These are phyloP conservation scores for Germaria angustata DNA, from an alignment of 2,888 invertebrate genomes.

Conservation along the genomic window DNA sequence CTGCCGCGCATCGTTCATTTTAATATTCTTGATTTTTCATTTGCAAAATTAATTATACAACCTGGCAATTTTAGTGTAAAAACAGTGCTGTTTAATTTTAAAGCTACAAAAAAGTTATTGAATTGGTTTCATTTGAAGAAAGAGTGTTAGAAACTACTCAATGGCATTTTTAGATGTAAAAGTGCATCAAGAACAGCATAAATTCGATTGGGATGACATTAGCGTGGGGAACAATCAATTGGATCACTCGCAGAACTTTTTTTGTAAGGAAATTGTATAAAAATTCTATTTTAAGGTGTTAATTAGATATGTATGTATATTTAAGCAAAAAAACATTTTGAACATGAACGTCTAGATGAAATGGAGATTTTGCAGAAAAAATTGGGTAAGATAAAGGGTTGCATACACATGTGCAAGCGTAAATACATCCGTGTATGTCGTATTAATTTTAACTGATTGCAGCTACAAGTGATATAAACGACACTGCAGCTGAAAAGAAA, in stretches of 20 bases:
- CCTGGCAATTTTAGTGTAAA: too few relatives aligned
- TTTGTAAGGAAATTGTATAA: conserved; percentile 70
- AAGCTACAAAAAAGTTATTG: too few relatives aligned
- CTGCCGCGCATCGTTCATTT: conserved; percentile 24
- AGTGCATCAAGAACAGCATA: conserved; percentile 8
- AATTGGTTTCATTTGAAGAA: too few relatives aligned
- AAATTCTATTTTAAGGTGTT: not conserved
- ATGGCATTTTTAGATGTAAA: conserved; percentile 58
- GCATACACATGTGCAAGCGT: not conserved
- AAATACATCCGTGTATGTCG: not conserved
- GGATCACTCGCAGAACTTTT: conserved; percentile 75
- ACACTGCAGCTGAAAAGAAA: not conserved
- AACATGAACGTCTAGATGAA: conserved; percentile 69
- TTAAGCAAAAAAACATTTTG: conserved; percentile 68
- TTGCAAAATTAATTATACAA: too few relatives aligned
- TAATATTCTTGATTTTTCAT: too few relatives aligned
- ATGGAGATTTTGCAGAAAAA: conserved; percentile 60
- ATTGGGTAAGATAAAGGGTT: conserved; percentile 65
- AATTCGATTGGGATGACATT: conserved; percentile 76
- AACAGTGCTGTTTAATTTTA: too few relatives aligned
- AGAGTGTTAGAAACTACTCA: too few relatives aligned
- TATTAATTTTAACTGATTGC: not conserved
- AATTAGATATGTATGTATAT: not conserved
- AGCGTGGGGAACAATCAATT: conserved; percentile 73
- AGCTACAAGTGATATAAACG: conserved; percentile 27